Base-by-base conservation (phyloP, 64 coral and sea anemone genomes). In the Hydrozoanthus tunicans region DNA sequence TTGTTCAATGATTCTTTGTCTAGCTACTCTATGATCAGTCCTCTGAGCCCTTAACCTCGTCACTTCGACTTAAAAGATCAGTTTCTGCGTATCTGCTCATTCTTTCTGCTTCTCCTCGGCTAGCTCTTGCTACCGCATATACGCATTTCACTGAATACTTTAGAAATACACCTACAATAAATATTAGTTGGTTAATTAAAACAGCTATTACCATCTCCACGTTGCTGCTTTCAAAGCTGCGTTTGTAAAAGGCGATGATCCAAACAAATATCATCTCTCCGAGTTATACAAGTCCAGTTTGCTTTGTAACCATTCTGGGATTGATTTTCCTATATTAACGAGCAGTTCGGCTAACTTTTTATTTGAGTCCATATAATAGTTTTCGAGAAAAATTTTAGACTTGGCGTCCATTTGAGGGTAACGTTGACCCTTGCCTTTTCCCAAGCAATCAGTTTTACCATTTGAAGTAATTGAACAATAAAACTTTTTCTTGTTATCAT, bases 321-420 rank as follows among this genome's bases (percentile, higher is more conserved):
- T 64, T 8, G 94, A 90, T 68, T 90, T 93, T 2, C 73, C 64
- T 80, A 99, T 79, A 9, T 70, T 60, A 14, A 76, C 70, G 10
- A 99, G 66, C 51, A 99, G 90, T 10, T 95, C 91, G 24, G 70
- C 90, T 6, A 99, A 90, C 58, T 86, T 56, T 86, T 89, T 93
- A 85, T 99, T 99, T 60, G 97, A 86, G 58, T 95, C 66, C 64
- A 43, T 89, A 73, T 99, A 99, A 64, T 95, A 99, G 27, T 92
- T 53, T 61, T 96, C 94, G 57, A 99, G 63, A 64, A 95, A 99
- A 51, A 23, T 23, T 72, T 94, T 90, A n/a, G 97, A 93, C 53
- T 91, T 92, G 62, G 14, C 0, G 54, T 84, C 90, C 74, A 99
- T 92, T 13, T 75, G 83, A 4, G 83, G 91, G 26, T 99, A 99